Evolutionary conservation across 2,797 vertebrate species (phyloP).

Genomic region (Anas bahamensis): DNA sequence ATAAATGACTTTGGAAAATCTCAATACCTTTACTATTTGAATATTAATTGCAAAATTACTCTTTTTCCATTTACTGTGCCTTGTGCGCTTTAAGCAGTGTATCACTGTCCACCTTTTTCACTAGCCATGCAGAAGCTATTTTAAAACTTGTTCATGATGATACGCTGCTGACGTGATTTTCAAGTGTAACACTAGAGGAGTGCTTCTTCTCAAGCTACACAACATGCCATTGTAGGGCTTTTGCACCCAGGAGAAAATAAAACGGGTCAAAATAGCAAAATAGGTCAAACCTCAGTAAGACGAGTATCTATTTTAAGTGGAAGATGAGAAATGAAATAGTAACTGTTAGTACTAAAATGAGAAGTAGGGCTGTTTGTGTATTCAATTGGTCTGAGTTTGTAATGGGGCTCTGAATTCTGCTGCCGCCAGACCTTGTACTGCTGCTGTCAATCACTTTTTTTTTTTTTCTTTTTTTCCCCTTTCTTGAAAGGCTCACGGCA

Average conservation of each 20-base stretch:
- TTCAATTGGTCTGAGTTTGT: conserved; percentile 37
- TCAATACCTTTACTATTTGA: background rate
- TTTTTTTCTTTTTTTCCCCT: background rate
- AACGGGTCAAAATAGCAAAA: background rate
- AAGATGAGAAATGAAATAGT: conserved; percentile 34
- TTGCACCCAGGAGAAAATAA: conserved; percentile 13
- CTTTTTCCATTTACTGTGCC: background rate
- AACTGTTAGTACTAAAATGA: conserved; percentile 16
- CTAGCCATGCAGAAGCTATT: background rate
- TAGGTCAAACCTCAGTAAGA: background rate
- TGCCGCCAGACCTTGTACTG: conserved; percentile 3
- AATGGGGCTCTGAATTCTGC: conserved; percentile 13
- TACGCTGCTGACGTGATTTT: background rate
- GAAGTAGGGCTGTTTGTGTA: conserved; percentile 25
- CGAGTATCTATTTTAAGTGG: conserved; percentile 23
- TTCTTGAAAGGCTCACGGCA: background rate
- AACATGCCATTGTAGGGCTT: background rate
- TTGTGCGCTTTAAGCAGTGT: background rate
- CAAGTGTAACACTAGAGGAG: background rate
- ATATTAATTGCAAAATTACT: background rate
- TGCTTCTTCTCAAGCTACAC: background rate
- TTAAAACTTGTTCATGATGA: background rate
- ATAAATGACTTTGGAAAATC: background rate
- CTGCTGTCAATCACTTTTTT: conserved; percentile 25
- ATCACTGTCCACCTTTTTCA: background rate